Conservation (phyloP, 2,113 vertebrate species). For the Tringa solitaria region DNA sequence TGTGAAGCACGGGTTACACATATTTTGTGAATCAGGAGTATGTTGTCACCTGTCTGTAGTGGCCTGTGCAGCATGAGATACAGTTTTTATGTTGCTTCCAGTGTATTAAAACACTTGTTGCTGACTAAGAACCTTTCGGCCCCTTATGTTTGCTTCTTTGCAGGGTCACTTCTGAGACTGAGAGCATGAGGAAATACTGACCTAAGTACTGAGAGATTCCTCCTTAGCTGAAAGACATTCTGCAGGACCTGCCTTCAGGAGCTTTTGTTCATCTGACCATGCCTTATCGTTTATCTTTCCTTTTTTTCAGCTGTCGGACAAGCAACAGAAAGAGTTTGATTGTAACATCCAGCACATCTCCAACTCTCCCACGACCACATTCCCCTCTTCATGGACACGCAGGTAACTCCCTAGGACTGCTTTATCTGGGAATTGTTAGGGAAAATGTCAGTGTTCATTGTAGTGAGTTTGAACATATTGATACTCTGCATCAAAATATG, state of each 20-base stretch:
- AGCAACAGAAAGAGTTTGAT: constrained; percentile 99
- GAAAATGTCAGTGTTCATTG: background rate
- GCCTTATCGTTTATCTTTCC: background rate
- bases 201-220: background rate
- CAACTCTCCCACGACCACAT: constrained; percentile 93
- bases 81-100: background rate
- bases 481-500: background rate
- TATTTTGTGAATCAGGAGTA: background rate
- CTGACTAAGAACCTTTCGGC: background rate
- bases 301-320: constrained; percentile 87
- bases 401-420: constrained; percentile 75
- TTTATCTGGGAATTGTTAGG: background rate
- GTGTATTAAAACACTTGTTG: background rate
- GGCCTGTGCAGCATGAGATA: background rate
- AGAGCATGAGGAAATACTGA: background rate
- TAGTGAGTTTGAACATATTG: background rate
- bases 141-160: background rate
- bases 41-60: background rate
- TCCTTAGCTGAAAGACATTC: background rate
- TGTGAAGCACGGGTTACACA: background rate
- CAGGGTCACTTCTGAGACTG: background rate
- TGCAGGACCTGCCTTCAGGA: background rate
- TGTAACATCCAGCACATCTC: constrained; percentile 95
- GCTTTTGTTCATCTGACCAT: background rate
- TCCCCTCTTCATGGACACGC: constrained; percentile 93